phyloP scores from a whole-genome alignment of 37 sponge, comb jelly and placozoan species.

The Agelas oroides region DNA sequence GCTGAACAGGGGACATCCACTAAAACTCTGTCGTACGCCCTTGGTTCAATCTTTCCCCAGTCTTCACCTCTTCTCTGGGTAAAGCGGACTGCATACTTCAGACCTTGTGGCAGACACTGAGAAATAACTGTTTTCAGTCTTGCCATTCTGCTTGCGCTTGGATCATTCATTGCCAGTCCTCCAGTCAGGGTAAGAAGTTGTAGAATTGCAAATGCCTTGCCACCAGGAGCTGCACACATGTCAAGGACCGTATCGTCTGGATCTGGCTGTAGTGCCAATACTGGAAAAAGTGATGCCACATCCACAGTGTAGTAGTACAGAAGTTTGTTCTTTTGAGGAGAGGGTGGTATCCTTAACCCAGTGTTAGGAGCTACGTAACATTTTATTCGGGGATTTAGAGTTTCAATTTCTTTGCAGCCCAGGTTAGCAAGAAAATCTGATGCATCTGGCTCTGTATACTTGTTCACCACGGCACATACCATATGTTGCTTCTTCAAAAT shows the following conservation, averaged over 20 bases:
- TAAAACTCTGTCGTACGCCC: constrained; percentile 15
- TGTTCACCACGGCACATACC: constrained; percentile 36
- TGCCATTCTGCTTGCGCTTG: neutral
- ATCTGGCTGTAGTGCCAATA: constrained; percentile 1
- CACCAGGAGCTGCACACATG: constrained; percentile 66
- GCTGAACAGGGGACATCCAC: constrained; percentile 40
- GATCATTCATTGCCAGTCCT: constrained; percentile 26
- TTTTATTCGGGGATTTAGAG: neutral
- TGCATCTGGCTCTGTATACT: constrained; percentile 26
- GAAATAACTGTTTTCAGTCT: constrained; percentile 8
- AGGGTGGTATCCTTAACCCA: neutral
- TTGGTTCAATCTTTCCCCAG: constrained; percentile 10
- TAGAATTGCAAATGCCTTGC: constrained; percentile 40
- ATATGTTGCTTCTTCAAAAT: neutral
- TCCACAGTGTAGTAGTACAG: constrained; percentile 43
- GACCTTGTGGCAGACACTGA: neutral
- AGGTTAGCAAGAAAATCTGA: neutral
- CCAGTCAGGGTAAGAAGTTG: neutral
- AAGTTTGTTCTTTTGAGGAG: constrained; percentile 21
- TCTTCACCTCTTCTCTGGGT: constrained; percentile 37
- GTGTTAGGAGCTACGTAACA: no score
- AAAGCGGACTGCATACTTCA: constrained; percentile 21
- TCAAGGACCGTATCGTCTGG: constrained; percentile 30
- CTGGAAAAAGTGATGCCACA: constrained; percentile 37
- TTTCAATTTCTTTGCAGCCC: constrained; percentile 5